These are phyloP conservation scores for Brachypodius melanocephalos DNA, from an alignment of 2,113 vertebrate species.

Conservation along the genomic window DNA sequence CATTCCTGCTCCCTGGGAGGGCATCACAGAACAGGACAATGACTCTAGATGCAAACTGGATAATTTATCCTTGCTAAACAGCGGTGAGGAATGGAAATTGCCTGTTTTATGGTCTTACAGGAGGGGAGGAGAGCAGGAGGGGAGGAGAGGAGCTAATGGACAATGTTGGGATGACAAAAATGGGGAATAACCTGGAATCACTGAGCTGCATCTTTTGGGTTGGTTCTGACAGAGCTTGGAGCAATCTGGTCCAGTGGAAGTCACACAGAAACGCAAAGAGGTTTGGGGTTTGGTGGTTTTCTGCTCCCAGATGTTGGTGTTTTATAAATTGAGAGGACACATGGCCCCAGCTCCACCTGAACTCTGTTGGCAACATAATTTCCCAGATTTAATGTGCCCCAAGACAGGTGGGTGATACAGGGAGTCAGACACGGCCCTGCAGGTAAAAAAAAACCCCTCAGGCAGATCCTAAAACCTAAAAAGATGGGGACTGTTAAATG, in stretches of 20 bases:
- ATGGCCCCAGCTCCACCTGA: rapidly evolving
- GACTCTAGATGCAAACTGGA: not conserved
- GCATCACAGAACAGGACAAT: not conserved
- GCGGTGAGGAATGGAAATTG: not conserved
- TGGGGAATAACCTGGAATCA: not conserved
- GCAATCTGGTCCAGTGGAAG: not conserved
- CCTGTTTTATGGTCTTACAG: not conserved
- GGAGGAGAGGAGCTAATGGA: not conserved
- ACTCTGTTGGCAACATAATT: not conserved
- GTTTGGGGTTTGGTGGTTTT: not conserved
- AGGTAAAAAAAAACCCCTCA: not conserved
- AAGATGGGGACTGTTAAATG: not conserved
- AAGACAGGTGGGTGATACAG: rapidly evolving
- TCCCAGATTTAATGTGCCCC: not conserved
- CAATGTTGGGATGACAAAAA: not conserved
- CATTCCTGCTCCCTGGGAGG: not conserved
- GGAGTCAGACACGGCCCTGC: not conserved
- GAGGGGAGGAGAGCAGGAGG: not conserved
- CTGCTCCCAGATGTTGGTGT: not conserved
- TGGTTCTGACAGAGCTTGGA: not conserved
- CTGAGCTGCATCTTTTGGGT: not conserved
- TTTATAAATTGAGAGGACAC: not conserved
- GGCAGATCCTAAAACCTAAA: not conserved
- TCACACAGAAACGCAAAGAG: not conserved
- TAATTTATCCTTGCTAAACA: not conserved